Evolutionary conservation across 2,888 invertebrate genomes (phyloP).

Genomic region (Pseudeuparius sepicola): DNA sequence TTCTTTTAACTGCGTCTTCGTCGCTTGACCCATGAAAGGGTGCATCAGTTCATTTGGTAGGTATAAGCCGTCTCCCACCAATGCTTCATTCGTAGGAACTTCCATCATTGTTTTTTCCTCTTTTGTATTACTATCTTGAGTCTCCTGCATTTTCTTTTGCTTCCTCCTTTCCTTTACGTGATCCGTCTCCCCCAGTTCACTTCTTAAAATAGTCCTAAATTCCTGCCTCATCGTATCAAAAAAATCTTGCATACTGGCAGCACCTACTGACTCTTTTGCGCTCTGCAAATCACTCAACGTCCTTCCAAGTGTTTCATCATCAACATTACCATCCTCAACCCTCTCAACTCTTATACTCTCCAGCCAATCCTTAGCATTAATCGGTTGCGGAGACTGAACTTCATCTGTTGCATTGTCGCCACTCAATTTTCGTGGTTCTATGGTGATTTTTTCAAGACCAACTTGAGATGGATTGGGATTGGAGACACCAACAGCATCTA

Average conservation of each 20-base stretch:
- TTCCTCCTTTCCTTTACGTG: background rate
- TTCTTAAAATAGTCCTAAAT: constrained; percentile 13
- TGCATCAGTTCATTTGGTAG: constrained; percentile 21
- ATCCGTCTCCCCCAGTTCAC: too few relatives aligned
- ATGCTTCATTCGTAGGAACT: constrained; percentile 4
- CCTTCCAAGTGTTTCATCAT: constrained; percentile 11
- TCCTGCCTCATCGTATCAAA: constrained; percentile 24
- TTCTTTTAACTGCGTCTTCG: constrained; percentile 14
- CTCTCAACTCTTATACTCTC: too few relatives aligned
- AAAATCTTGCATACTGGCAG: constrained; percentile 24
- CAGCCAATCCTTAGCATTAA: constrained; percentile 2
- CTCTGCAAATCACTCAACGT: constrained; percentile 19
- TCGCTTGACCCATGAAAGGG: constrained; percentile 27
- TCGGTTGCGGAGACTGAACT: too few relatives aligned
- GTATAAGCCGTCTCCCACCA: constrained; percentile 20
- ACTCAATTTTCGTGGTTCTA: too few relatives aligned
- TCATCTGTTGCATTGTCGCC: too few relatives aligned
- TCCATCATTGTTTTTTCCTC: constrained; percentile 9
- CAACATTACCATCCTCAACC: constrained; percentile 15
- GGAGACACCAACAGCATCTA: constrained; percentile 35
- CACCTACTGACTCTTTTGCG: constrained; percentile 21
- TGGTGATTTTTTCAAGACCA: constrained; percentile 25
- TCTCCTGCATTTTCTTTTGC: background rate
- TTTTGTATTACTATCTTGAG: constrained; percentile 7
- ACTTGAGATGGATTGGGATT: constrained; percentile 28